phyloP scores from a whole-genome alignment of 2,888 invertebrate genomes.

The Halocaridina rubra region DNA sequence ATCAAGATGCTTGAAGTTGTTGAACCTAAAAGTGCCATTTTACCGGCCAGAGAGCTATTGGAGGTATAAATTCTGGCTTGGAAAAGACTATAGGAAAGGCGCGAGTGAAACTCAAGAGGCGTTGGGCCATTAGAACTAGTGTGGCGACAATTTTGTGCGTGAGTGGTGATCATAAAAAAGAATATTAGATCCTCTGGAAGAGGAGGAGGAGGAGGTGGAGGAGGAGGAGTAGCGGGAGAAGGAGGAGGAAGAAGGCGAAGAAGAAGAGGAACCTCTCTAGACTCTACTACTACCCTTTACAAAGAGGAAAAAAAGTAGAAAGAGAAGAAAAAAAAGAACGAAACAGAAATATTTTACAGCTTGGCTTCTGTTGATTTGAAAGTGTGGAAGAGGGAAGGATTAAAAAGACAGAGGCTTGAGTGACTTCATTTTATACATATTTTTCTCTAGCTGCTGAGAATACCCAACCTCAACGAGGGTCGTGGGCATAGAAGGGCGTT shows the following conservation, averaged over 20 bases:
- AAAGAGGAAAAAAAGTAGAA: too few relatives aligned
- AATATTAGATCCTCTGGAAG: not conserved
- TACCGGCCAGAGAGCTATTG: slow-evolving; percentile 38
- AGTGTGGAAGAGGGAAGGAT: not conserved
- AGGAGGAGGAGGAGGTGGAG: not conserved
- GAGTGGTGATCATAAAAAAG: not conserved
- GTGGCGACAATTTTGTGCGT: not conserved
- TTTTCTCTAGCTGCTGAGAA: too few relatives aligned
- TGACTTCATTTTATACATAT: too few relatives aligned
- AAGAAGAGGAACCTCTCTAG: too few relatives aligned
- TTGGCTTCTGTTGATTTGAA: not conserved
- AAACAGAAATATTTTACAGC: too few relatives aligned
- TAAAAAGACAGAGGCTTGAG: too few relatives aligned
- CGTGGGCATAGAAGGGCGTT: slow-evolving; percentile 21
- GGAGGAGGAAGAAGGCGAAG: slow-evolving; percentile 1
- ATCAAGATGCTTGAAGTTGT: slow-evolving; percentile 43
- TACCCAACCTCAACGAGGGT: not conserved
- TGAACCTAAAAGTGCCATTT: slow-evolving; percentile 37
- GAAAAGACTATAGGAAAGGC: not conserved
- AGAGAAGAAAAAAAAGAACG: too few relatives aligned
- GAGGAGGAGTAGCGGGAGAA: not conserved
- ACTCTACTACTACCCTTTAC: too few relatives aligned
- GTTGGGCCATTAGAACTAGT: too few relatives aligned
- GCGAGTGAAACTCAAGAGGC: not conserved
- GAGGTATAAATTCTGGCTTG: not conserved